Base-by-base conservation (phyloP, 2,888 invertebrate species). In the Anorthoa munda region DNA sequence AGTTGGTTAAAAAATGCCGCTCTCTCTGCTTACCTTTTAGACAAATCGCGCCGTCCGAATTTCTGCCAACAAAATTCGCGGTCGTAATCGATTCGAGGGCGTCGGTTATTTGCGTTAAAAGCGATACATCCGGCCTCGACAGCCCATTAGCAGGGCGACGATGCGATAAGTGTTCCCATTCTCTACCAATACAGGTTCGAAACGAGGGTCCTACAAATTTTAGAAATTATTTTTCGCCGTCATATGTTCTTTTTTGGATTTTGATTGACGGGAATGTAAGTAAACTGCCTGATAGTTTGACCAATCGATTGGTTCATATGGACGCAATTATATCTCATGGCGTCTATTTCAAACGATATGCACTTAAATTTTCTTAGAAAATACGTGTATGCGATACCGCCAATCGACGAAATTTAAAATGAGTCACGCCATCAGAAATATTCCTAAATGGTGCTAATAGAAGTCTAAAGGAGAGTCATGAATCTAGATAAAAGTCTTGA, bases 101-200 rank as follows among this genome's bases (percentile, higher is more conserved):
- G 81, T 81, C 66, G 56, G 77, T 85, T 87, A 86, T 89, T 91
- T 87, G 87, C 88, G 90, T 89, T 89, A 91, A 92, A 91, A 92
- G 90, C 90, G 88, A 92, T 90, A 92, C 88, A 90, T 90, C 90
- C 89, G 90, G 71, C 66, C 75, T 69, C 81, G 89, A 86, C 89
- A 86, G 88, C 87, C 92, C 91, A 92, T 92, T 92, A 92, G 89
- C 78, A 75, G 73, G 68, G 82, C 86, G 83, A 74, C 86, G 88
- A 83, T 72, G 85, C 84, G 88, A 85, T 87, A 89, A 91, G 89
- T 90, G 88, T 89, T 88, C 85, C 85, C 82, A 88, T 88, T 88
- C 87, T 83, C 71, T 75, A 72, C 68, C 81, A 88, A 85, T 77
- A 86, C 76, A 67, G 75, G 60, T 72, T 79, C 70, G 66, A 56